Conservation (phyloP, 2,113 vertebrate species). For the Narcine bancroftii region DNA sequence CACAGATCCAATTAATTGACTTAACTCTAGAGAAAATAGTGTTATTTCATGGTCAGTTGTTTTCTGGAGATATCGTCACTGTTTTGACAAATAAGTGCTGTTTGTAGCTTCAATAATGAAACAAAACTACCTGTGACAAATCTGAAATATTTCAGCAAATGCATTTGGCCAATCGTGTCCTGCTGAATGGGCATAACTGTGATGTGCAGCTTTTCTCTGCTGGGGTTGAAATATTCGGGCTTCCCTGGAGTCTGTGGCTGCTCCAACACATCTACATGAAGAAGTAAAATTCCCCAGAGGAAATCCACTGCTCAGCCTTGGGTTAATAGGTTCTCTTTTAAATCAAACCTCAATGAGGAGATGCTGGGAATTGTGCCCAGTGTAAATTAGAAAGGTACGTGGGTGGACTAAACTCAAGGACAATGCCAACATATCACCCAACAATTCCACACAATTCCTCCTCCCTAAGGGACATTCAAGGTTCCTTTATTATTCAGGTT, state of each 20-base stretch:
- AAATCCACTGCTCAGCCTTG: not conserved
- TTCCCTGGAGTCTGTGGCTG: not conserved
- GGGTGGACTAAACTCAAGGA: not conserved
- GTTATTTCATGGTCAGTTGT: not conserved
- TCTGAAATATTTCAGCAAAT: not conserved
- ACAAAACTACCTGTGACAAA: not conserved
- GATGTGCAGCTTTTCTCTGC: not conserved
- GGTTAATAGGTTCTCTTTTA: not conserved
- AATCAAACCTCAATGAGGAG: not conserved
- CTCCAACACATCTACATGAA: not conserved
- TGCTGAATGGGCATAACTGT: not conserved
- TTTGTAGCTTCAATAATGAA: not conserved
- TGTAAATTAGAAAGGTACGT: not conserved
- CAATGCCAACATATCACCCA: not conserved
- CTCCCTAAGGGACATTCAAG: too few relatives aligned
- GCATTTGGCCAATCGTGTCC: not conserved
- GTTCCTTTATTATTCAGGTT: too few relatives aligned
- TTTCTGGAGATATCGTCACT: not conserved
- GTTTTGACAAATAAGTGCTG: not conserved
- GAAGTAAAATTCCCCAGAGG: not conserved
- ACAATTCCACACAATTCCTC: not conserved
- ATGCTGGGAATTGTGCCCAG: not conserved
- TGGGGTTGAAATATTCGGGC: not conserved
- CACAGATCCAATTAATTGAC: not conserved
- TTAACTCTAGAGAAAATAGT: not conserved